Evolutionary conservation across 2,113 vertebrate genomes (phyloP), one percentile per base, ranked within the genome.

Genomic region (Nasalis larvatus): DNA sequence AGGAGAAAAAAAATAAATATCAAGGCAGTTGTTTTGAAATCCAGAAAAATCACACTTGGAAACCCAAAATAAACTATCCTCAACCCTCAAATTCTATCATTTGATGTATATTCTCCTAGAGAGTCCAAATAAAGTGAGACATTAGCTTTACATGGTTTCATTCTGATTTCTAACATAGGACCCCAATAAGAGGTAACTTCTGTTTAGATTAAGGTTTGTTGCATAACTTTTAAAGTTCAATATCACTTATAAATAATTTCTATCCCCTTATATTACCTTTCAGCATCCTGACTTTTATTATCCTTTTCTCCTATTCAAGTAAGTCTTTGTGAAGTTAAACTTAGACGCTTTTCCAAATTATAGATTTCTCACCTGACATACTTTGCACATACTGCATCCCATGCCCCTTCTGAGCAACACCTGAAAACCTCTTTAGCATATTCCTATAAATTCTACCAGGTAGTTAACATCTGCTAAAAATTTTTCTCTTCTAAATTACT

Each of bases 1-100:
- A 98, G 96, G 98, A 99, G 98, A 97, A 98, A 98, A 63, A 63
- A 96, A 95, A 98, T 97, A 98, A 98, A 99, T 99, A 98, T 82
- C 97, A 98, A 98, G 95, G 23, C 80, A 96, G 85, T 63, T 90
- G 74, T 98, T 98, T 94, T 98, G 98, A 98, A 98, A 98, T 97
- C 95, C 96, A 96, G 98, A 98, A 98, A 96, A 98, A 91, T 98
- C 98, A 98, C 98, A 98, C 97, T 94, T 98, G 97, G 97, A 98
- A 86, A 97, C 96, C n/a, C 58, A 66, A 97, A 98, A 98, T 97
- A 98, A 98, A 97, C 40, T 4, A 86, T 86, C 68, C 47, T 97
- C 68, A 78, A 76, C 92, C 85, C 71, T 98, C 91, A 82, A 60
- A 96, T 94, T 78, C 82, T 97, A n/a, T 47, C 73, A 84, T 84